A percentile compares a stretch with the other conserved stretches of the same genome.
These are phyloP conservation scores for Homarus americanus DNA, from an alignment of 1,140 invertebrate genomes.

Conservation along the genomic window DNA sequence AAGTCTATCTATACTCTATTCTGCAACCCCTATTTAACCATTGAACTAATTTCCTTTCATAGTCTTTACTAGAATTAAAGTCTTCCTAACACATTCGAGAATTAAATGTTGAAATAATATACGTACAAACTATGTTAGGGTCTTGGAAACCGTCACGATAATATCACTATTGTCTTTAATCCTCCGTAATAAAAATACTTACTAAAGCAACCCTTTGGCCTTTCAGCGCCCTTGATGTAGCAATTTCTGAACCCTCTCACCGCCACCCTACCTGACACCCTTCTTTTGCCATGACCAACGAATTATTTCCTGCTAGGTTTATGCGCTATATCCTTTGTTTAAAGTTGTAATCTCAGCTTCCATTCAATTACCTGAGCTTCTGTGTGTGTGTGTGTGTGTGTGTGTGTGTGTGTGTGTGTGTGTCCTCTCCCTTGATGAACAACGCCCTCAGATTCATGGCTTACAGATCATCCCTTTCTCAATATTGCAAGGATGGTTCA, in stretches of 20 bases:
- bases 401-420: conserved; percentile 13
- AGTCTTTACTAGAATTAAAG: too few species aligned
- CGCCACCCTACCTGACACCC: conserved; percentile 17
- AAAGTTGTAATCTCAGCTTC: conserved; percentile 24
- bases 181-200: neutral
- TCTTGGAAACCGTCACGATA: too few species aligned
- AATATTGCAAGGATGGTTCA: too few species aligned
- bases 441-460: neutral
- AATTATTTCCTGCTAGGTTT: conserved; percentile 37
- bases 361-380: conserved; percentile 28
- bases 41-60: too few species aligned
- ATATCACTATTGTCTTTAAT: too few species aligned
- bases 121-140: too few species aligned
- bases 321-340: conserved; percentile 33
- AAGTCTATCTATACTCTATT: too few species aligned
- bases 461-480: neutral
- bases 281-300: neutral
- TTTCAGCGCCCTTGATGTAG: neutral
- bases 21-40: too few species aligned
- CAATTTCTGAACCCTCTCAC: conserved; percentile 6
- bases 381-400: neutral
- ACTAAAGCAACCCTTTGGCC: neutral
- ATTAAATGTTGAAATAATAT: too few species aligned
- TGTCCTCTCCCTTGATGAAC: neutral
- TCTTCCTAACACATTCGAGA: too few species aligned